Conservation (phyloP, 2,888 invertebrate species). For the Drosophila monieri region DNA sequence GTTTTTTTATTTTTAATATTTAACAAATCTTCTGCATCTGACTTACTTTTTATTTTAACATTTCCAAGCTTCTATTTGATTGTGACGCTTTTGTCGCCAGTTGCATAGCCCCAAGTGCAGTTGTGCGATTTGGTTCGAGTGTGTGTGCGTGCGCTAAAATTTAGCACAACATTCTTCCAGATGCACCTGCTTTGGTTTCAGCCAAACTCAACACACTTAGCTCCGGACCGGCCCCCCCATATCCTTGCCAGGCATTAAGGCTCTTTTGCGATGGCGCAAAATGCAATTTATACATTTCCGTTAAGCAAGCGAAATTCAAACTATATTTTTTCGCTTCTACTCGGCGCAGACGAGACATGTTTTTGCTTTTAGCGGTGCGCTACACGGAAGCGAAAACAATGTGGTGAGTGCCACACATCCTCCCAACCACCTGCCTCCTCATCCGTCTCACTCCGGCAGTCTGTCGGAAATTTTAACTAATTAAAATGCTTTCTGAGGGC, state of each 20-base stretch:
- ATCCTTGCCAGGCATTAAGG: conserved; percentile 52
- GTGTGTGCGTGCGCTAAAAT: conserved; percentile 53
- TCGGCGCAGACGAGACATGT: conserved; percentile 56
- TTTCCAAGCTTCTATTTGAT: not conserved
- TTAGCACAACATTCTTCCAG: conserved; percentile 69
- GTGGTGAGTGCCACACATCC: conserved; percentile 19
- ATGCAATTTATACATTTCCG: conserved; percentile 80
- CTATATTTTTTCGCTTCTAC: conserved; percentile 50
- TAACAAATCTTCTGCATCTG: too few species aligned
- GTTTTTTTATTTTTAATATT: not conserved
- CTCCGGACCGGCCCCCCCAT: not conserved
- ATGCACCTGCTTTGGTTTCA: conserved; percentile 51
- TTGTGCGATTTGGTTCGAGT: conserved; percentile 22
- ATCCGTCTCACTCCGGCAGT: conserved; percentile 9
- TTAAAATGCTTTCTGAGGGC: conserved; percentile 58
- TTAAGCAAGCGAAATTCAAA: conserved; percentile 67
- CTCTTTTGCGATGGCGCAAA: conserved; percentile 54
- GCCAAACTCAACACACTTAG: conserved; percentile 13
- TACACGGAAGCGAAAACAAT: conserved; percentile 43
- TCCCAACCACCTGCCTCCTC: not conserved
- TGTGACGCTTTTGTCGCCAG: conserved; percentile 64
- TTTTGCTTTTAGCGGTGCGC: conserved; percentile 66
- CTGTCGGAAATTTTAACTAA: conserved; percentile 55
- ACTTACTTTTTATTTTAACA: not conserved
- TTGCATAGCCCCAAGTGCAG: conserved; percentile 16